Base-by-base conservation (phyloP, 1,140 invertebrate genomes). In the Anoplolepis gracilipes region DNA sequence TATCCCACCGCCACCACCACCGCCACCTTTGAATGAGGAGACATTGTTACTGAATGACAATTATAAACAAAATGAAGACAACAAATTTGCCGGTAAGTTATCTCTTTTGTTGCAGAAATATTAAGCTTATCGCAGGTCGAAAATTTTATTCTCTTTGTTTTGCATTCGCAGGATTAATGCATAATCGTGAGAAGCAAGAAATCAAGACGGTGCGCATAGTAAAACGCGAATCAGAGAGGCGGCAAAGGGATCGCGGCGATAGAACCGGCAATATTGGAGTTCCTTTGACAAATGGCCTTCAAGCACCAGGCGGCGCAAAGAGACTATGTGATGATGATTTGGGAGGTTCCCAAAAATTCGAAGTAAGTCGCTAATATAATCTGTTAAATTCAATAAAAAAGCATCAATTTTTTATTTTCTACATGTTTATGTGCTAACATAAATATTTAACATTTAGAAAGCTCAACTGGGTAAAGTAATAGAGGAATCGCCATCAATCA, bases 171-270 rank as follows among this genome's bases (percentile, higher is more conserved):
- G 97, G 96, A 81, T 96, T 97, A 85, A 95, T 98, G 46, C 97
- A 97, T 1, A 97, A 96, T 93, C 97, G 98, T 55, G 98, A 98
- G 90, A 97, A 97, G 86, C 97, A 97, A 93, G 97, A 98, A 94
- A 98, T 98, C 33, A 98, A 98, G 95, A 99, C 98, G 1, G 98
- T 99, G 30, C 96, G 98, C 76, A 98, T 99, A 91, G 98, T 99
- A 0, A 99, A 99, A 95, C 95, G 98, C 33, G 98, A 98, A 92
- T 98, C 98, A 30, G 98, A 98, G 93, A 96, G 98, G 64, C 95
- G 98, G 0, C 97, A 98, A 91, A 95, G 97, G 73, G 97, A 98
- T 92, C 95, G 97, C 57, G 96, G 97, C 86, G 95, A 96, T 77
- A 92, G 95, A 82, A 95, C 92, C 79, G 93, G 94, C n/a, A 95